Conservation (phyloP, 2,113 vertebrate species). For the Pimephales promelas region DNA sequence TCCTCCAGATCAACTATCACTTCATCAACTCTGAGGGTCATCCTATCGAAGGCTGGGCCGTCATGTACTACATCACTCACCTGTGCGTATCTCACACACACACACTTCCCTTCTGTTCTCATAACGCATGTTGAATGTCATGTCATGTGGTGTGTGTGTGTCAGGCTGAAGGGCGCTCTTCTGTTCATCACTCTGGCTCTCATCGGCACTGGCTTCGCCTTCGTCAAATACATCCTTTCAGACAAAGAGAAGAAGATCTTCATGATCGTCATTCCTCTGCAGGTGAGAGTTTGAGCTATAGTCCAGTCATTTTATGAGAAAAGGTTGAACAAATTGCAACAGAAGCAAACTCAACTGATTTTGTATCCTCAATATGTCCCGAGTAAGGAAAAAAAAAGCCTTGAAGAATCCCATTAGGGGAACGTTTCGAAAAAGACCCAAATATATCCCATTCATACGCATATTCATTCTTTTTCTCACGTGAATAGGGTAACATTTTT, state of each 20-base stretch:
- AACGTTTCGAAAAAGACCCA: too few species aligned
- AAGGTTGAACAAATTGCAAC: too few species aligned
- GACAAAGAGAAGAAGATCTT: conserved; percentile 91
- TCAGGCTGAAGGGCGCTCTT: conserved; percentile 84
- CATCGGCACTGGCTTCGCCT: conserved; percentile 86
- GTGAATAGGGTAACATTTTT: too few species aligned
- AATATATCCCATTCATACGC: too few species aligned
- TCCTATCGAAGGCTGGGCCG: conserved; percentile 82
- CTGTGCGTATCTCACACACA: conserved; percentile 36
- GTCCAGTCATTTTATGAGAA: too few species aligned
- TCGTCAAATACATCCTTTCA: conserved; percentile 84
- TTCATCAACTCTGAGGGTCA: conserved; percentile 84
- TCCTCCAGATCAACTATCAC: conserved; percentile 82
- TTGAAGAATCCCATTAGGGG: too few species aligned
- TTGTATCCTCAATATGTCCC: too few species aligned
- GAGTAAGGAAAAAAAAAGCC: too few species aligned
- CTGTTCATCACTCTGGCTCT: conserved; percentile 87
- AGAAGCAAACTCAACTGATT: too few species aligned
- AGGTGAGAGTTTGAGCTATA: too few species aligned
- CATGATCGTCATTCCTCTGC: conserved; percentile 84
- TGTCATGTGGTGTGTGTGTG: background rate
- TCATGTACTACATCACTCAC: conserved; percentile 88
- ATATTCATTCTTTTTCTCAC: too few species aligned
- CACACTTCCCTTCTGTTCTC: background rate
- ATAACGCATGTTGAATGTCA: background rate